These are phyloP conservation scores for Psephotus haematonotus DNA, from an alignment of 2,113 vertebrate genomes.

Conservation along the genomic window DNA sequence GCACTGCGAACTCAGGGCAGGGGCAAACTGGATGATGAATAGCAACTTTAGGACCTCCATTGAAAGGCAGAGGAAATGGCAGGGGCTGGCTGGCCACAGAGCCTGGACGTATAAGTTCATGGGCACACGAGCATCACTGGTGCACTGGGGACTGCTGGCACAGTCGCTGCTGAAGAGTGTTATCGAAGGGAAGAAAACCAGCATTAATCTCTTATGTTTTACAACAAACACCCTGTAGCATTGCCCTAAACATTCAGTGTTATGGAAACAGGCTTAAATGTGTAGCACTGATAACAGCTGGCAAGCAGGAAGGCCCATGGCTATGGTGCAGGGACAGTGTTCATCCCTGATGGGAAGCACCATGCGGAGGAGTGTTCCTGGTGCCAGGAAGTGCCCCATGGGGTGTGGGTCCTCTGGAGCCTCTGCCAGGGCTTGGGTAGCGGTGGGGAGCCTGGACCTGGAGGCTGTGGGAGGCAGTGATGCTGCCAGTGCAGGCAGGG, in stretches of 20 bases:
- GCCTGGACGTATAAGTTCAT: not conserved
- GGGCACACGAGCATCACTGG: not conserved
- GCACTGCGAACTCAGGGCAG: not conserved
- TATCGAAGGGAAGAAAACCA: not conserved
- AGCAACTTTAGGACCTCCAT: not conserved
- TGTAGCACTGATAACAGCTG: not conserved
- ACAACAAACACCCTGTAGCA: slow-evolving; percentile 30
- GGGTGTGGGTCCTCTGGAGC: not conserved
- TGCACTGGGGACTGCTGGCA: not conserved
- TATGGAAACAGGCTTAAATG: slow-evolving; percentile 23
- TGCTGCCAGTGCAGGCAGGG: not conserved
- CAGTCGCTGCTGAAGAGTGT: not conserved
- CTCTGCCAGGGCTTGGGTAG: not conserved
- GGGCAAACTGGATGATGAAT: not conserved
- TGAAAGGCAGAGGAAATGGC: not conserved
- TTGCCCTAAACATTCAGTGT: slow-evolving; percentile 29
- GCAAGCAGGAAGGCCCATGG: not conserved
- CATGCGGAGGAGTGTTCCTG: too few species aligned
- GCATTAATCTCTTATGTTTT: not conserved
- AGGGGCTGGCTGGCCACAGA: not conserved
- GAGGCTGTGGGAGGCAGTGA: accelerated
- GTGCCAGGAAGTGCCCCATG: too few species aligned
- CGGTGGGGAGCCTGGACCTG: not conserved
- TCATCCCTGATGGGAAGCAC: not conserved
- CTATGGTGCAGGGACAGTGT: not conserved